Percentiles rank a stretch among this genome's conserved stretches.
These are phyloP conservation scores for Oreocharis arfaki DNA, from an alignment of 2,113 vertebrate genomes.

Conservation along the genomic window DNA sequence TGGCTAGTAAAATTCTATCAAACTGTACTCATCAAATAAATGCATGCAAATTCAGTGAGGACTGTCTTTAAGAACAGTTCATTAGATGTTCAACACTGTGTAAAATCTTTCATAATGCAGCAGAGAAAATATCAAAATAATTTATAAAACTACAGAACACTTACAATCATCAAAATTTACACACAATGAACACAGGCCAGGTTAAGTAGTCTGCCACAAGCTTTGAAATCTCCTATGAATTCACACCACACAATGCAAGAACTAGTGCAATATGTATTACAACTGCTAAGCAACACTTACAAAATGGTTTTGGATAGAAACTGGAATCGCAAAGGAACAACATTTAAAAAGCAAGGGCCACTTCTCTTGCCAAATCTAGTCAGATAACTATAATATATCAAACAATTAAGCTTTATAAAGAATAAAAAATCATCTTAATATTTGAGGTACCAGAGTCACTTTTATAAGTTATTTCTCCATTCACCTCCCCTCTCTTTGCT, in stretches of 20 bases:
- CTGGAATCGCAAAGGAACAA: not conserved
- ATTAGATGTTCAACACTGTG: not conserved
- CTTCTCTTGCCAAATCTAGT: not conserved
- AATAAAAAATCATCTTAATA: not conserved
- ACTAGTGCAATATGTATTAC: not conserved
- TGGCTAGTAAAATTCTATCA: not conserved
- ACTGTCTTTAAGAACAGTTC: not conserved
- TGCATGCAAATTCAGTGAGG: not conserved
- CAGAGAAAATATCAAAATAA: not conserved
- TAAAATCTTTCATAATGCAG: not conserved
- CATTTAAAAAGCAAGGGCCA: not conserved
- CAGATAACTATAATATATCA: not conserved
- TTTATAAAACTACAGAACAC: not conserved
- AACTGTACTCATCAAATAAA: not conserved
- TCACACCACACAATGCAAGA: conserved; percentile 42
- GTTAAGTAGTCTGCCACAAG: not conserved
- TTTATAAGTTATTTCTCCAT: not conserved
- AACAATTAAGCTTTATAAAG: not conserved
- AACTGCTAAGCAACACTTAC: conserved; percentile 37
- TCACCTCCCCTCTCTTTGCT: not conserved
- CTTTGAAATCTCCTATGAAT: not conserved
- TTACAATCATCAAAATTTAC: not conserved
- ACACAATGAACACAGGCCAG: not conserved
- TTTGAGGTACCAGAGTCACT: not conserved
- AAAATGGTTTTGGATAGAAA: conserved; percentile 59